phyloP scores from a whole-genome alignment of 2,888 invertebrate species.

The Drosophila atripex region DNA sequence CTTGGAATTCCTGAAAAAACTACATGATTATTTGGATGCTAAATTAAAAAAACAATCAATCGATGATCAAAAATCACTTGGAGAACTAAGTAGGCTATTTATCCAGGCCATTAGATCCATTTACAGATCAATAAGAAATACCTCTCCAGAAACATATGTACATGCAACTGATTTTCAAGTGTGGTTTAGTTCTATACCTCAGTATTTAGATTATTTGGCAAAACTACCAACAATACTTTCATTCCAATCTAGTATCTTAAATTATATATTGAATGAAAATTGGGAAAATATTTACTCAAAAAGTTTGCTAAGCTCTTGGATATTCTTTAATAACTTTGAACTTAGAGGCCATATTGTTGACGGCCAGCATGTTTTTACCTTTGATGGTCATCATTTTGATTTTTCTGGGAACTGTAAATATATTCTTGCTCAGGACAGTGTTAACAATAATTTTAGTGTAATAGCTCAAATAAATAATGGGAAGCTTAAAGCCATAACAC shows the following conservation, averaged over 20 bases:
- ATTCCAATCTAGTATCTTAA: constrained; percentile 86
- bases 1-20: constrained; percentile 86
- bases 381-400: constrained; percentile 92
- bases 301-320: constrained; percentile 63
- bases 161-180: constrained; percentile 40
- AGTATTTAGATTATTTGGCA: constrained; percentile 83
- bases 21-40: constrained; percentile 87
- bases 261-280: constrained; percentile 86
- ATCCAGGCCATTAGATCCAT: constrained; percentile 86
- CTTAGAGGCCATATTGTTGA: constrained; percentile 90
- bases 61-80: constrained; percentile 87
- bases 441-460: constrained; percentile 94
- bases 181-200: constrained; percentile 70
- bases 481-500: constrained; percentile 87
- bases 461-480: constrained; percentile 89
- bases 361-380: constrained; percentile 94
- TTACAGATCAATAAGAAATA: constrained; percentile 51
- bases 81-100: constrained; percentile 86
- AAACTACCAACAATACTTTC: constrained; percentile 86
- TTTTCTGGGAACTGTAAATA: constrained; percentile 94
- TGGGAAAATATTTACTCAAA: constrained; percentile 84
- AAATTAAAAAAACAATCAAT: constrained; percentile 86
- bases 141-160: constrained; percentile 27
- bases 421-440: constrained; percentile 92
- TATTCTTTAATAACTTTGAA: constrained; percentile 88